Percentiles rank a stretch among this genome's conserved stretches.
phyloP scores from a whole-genome alignment of 2,797 vertebrate genomes.

The Epinephelus malabaricus region DNA sequence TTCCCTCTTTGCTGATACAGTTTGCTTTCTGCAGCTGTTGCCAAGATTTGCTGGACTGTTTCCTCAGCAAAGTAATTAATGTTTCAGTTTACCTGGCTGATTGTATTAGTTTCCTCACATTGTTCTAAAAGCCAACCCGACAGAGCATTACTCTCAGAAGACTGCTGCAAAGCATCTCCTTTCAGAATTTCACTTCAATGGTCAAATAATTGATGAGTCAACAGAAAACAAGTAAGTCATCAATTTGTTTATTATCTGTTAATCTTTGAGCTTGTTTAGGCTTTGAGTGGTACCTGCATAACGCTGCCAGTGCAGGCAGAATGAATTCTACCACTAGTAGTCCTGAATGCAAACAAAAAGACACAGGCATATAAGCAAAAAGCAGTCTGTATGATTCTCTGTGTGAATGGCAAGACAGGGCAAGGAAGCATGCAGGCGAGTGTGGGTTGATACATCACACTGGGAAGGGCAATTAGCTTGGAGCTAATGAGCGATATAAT shows the following conservation, averaged over 20 bases:
- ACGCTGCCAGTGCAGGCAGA: background rate
- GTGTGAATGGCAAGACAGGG: slow-evolving; percentile 14
- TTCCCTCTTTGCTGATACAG: slow-evolving; percentile 48
- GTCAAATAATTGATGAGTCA: slow-evolving; percentile 18
- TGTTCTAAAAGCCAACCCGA: slow-evolving; percentile 28
- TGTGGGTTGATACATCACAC: slow-evolving; percentile 48
- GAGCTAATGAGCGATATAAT: slow-evolving; percentile 77
- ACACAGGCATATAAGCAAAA: background rate
- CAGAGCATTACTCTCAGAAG: slow-evolving; percentile 9
- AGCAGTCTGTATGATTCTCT: background rate
- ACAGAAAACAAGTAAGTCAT: background rate
- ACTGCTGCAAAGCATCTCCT: slow-evolving; percentile 13
- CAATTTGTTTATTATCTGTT: slow-evolving; percentile 4
- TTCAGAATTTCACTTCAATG: background rate
- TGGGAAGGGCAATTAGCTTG: slow-evolving; percentile 68
- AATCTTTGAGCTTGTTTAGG: background rate
- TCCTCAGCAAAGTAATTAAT: slow-evolving; percentile 47
- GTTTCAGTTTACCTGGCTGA: slow-evolving; percentile 44
- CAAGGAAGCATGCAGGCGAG: slow-evolving; percentile 24
- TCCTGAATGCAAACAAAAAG: background rate
- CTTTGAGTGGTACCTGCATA: background rate
- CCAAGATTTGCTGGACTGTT: slow-evolving; percentile 36
- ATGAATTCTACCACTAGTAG: background rate
- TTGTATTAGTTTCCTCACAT: slow-evolving; percentile 24
- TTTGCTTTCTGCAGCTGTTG: slow-evolving; percentile 34